Evolutionary conservation across 2,888 invertebrate species (phyloP), one percentile per base, ranked within the genome.

Genomic region (Synergus umbraculus): DNA sequence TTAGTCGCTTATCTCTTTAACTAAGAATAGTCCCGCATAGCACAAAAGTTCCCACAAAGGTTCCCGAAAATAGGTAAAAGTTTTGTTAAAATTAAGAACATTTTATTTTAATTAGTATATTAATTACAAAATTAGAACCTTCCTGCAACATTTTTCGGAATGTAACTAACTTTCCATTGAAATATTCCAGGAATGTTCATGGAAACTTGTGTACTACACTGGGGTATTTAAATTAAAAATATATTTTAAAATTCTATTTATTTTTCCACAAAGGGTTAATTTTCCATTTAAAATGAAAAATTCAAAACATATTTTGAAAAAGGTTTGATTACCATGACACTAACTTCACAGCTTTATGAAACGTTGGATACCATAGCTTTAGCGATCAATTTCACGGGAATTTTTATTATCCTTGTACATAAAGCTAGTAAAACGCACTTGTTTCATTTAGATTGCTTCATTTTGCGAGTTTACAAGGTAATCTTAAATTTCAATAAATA

Each of bases 391-490:
- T 83, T 81, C 82, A 76, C 77, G 80, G 81, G 84, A 85, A 85
- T 83, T 84, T 84, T 84, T 83, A 85, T 84, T 81, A 83, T 79
- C 78, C 77, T 78, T 82, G 78, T 78, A 79, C 80, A 82, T 83
- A 79, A 73, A 83, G 85, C 83, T 84, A 85, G 83, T 85, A 84
- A 84, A 83, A 83, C 80, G 82, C 81, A 83, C 85, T 85, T 84
- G 84, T 86, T 86, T 85, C 85, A 85, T 85, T 84, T 83, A 84
- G 80, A 84, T 84, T 84, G 82, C 84, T 86, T 84, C 84, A 84
- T 83, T 79, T 77, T 78, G 60, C 77, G 78, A 77, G 79, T 80
- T 82, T 79, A 78, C 79, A 78, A 76, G 12, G 77, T 54, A 78
- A 83, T 81, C 78, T 82, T 10, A 18, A 18, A 18, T 54, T 54